Evolutionary conservation across 1,140 invertebrate species (phyloP).

Genomic region (Daktulosphaira vitifoliae): DNA sequence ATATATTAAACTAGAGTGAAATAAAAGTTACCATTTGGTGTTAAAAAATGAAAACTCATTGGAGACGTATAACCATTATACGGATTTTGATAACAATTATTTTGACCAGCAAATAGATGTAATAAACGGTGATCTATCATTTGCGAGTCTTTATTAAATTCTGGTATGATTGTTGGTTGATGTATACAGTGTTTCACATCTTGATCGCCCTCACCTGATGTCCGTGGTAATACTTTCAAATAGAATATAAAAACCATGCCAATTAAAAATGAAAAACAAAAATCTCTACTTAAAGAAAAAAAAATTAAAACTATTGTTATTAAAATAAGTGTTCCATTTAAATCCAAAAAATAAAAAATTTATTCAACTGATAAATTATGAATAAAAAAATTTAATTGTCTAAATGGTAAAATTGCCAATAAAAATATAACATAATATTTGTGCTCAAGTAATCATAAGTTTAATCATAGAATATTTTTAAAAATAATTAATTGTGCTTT

Average conservation of each 20-base stretch:
- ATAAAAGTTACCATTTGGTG: constrained; percentile 32
- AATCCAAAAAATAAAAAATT: no score
- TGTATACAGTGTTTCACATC: constrained; percentile 18
- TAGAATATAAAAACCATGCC: constrained; percentile 33
- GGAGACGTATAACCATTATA: constrained; percentile 23
- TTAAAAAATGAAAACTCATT: constrained; percentile 32
- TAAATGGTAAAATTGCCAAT: no score
- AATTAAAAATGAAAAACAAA: constrained; percentile 33
- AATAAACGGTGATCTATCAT: constrained; percentile 25
- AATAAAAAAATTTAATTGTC: no score
- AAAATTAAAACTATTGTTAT: no score
- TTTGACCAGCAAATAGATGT: constrained; percentile 24
- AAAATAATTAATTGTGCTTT: no score
- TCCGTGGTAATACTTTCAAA: constrained; percentile 32
- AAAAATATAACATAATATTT: no score
- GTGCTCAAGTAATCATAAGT: no score
- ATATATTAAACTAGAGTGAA: constrained; percentile 23
- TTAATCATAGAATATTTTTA: no score
- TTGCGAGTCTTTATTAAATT: constrained; percentile 24
- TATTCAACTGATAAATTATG: no score
- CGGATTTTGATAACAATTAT: constrained; percentile 29
- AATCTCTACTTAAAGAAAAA: no score
- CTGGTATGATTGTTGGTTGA: constrained; percentile 27
- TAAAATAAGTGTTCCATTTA: no score
- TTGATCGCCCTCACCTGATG: constrained; percentile 32